phyloP scores from a whole-genome alignment of 1,140 invertebrate species.

The Armadillidium nasatum region DNA sequence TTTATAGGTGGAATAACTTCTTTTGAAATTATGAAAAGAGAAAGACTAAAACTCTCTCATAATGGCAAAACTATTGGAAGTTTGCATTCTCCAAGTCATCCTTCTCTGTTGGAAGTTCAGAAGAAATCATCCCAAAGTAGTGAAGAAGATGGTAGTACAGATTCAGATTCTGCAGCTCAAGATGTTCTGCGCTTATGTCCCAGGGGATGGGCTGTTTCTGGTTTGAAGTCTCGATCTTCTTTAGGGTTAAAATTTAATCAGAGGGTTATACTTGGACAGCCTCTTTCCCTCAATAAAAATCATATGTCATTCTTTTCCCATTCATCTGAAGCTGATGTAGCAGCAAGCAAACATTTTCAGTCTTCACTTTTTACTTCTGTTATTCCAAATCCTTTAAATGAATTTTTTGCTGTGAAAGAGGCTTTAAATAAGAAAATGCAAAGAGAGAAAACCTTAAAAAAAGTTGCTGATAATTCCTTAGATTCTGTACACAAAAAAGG shows the following conservation, averaged over 20 bases:
- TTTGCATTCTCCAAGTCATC: neutral
- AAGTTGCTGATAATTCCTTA: neutral
- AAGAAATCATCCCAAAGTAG: neutral
- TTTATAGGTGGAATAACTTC: neutral
- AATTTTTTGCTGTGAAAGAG: neutral
- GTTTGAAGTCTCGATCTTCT: neutral
- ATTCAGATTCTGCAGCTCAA: neutral
- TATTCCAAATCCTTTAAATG: neutral
- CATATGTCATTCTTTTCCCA: neutral
- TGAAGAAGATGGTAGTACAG: neutral
- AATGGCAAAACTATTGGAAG: too few relatives aligned
- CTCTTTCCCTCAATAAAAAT: neutral
- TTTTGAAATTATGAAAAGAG: neutral
- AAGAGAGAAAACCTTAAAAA: neutral
- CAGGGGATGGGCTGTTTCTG: conserved; percentile 27
- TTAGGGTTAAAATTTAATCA: neutral
- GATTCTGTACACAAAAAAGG: neutral
- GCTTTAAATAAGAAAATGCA: neutral
- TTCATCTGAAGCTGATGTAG: neutral
- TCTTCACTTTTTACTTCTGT: neutral
- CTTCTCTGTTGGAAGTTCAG: neutral
- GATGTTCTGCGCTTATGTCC: conserved; percentile 25
- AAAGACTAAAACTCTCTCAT: neutral
- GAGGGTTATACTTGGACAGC: conserved; percentile 21
- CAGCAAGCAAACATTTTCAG: neutral